A percentile compares a stretch with the other conserved stretches of the same genome.
Evolutionary conservation across 2,888 invertebrate species (phyloP).

Genomic region (Coelopa pilipes): DNA sequence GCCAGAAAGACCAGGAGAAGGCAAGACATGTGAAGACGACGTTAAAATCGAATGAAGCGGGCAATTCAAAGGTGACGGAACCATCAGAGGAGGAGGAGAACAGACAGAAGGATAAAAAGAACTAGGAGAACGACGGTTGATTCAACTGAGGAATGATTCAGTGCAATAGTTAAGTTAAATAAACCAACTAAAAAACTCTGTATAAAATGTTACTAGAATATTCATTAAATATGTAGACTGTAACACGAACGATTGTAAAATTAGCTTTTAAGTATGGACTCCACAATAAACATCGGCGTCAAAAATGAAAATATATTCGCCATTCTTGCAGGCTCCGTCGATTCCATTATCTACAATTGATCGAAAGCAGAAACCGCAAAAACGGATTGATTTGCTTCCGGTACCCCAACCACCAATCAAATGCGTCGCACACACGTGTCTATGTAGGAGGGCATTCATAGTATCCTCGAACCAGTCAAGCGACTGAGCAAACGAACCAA

Average conservation of each 20-base stretch:
- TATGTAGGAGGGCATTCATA: not conserved
- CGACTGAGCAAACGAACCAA: not conserved
- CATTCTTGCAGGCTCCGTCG: not conserved
- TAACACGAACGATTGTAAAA: not conserved
- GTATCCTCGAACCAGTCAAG: not conserved
- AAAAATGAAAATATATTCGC: not conserved
- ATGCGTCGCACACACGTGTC: not conserved
- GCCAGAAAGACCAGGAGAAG: not conserved
- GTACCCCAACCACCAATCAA: slow-evolving; percentile 1
- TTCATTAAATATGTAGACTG: not conserved
- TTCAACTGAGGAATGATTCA: not conserved
- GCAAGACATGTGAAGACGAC: not conserved
- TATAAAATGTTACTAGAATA: not conserved
- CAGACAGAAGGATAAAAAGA: not conserved
- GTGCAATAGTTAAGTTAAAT: slow-evolving; percentile 8
- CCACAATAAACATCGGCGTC: too few relatives aligned
- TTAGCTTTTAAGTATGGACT: not conserved
- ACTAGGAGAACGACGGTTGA: not conserved
- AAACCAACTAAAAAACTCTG: not conserved
- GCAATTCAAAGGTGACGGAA: not conserved
- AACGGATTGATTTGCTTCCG: slow-evolving; percentile 45
- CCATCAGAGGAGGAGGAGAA: not conserved
- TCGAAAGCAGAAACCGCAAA: slow-evolving; percentile 41
- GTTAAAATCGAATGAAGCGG: not conserved
- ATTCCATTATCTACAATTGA: slow-evolving; percentile 14